A percentile compares a stretch with the other conserved stretches of the same genome.
Evolutionary conservation across 35 echinoderm and acorn worm genomes (phyloP).

Genomic region (Eucidaris tribuloides): DNA sequence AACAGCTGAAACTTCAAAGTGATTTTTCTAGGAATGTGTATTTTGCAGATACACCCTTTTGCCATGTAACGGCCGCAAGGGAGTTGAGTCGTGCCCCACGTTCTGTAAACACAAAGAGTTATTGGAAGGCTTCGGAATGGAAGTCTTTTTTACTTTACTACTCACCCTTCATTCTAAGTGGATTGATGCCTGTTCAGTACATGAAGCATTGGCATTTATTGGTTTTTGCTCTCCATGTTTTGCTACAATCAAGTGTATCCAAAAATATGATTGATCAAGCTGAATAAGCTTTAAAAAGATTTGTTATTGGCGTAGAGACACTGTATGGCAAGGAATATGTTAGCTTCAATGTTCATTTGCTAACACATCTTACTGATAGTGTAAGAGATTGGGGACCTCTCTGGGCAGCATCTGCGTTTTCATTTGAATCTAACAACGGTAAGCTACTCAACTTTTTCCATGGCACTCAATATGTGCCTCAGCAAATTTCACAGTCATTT

Average conservation of each 20-base stretch:
- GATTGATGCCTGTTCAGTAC: slow-evolving; percentile 15
- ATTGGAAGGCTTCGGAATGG: slow-evolving; percentile 51
- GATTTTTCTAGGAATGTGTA: no score
- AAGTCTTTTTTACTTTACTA: slow-evolving; percentile 39
- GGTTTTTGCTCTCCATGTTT: not conserved
- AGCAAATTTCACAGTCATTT: slow-evolving; percentile 23
- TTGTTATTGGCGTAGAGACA: slow-evolving; percentile 28
- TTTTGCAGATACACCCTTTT: no score
- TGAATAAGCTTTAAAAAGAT: slow-evolving; percentile 3
- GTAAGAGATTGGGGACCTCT: slow-evolving; percentile 55
- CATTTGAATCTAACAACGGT: slow-evolving; percentile 45
- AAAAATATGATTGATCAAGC: slow-evolving; percentile 2
- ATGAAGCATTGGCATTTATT: slow-evolving; percentile 33
- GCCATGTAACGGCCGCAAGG: no score
- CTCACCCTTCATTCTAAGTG: not conserved
- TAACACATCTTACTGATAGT: slow-evolving; percentile 15
- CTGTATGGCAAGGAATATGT: slow-evolving; percentile 35
- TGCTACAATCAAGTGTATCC: slow-evolving; percentile 24
- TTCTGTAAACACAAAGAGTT: not conserved
- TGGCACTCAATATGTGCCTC: slow-evolving; percentile 42
- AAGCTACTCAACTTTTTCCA: slow-evolving; percentile 20
- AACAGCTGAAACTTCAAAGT: no score
- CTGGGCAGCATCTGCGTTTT: slow-evolving; percentile 44
- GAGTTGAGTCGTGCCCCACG: slow-evolving; percentile 23
- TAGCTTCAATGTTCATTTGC: slow-evolving; percentile 36